Conservation (phyloP, 2,797 vertebrate genomes). For the Carcharodon carcharias region DNA sequence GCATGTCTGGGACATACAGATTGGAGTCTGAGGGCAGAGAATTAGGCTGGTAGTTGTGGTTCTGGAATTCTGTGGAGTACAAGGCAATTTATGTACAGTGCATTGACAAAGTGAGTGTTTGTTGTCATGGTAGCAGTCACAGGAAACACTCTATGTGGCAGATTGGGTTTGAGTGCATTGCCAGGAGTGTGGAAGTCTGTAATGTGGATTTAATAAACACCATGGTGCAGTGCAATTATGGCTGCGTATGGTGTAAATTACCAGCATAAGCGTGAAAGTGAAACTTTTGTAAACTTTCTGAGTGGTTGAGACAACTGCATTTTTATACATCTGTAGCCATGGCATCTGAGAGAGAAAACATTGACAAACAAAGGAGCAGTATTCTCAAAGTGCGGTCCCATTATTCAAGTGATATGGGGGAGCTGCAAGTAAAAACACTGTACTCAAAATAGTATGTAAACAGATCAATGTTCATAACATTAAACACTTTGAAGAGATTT, state of each 20-base stretch:
- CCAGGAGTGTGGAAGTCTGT: neutral
- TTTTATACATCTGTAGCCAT: neutral
- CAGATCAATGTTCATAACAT: neutral
- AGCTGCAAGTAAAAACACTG: neutral
- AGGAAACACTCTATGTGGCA: constrained; percentile 1
- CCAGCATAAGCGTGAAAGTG: neutral
- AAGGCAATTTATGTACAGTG: neutral
- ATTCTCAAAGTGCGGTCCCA: neutral
- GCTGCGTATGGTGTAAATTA: neutral
- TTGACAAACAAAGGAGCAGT: neutral
- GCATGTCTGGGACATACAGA: neutral
- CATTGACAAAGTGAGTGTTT: neutral
- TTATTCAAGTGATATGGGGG: neutral
- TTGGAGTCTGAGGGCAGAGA: neutral
- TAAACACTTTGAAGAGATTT: neutral
- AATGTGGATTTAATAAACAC: constrained; percentile 3
- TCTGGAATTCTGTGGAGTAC: neutral
- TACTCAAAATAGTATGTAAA: neutral
- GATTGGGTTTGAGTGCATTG: neutral
- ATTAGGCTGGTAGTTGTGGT: neutral
- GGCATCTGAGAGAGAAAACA: neutral
- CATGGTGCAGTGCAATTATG: neutral
- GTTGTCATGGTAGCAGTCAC: neutral
- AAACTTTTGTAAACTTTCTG: neutral
- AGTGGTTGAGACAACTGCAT: neutral